A percentile compares a stretch with the other conserved stretches of the same genome.
phyloP scores from a whole-genome alignment of 64 coral and sea anemone genomes.

The Montipora capricornis region DNA sequence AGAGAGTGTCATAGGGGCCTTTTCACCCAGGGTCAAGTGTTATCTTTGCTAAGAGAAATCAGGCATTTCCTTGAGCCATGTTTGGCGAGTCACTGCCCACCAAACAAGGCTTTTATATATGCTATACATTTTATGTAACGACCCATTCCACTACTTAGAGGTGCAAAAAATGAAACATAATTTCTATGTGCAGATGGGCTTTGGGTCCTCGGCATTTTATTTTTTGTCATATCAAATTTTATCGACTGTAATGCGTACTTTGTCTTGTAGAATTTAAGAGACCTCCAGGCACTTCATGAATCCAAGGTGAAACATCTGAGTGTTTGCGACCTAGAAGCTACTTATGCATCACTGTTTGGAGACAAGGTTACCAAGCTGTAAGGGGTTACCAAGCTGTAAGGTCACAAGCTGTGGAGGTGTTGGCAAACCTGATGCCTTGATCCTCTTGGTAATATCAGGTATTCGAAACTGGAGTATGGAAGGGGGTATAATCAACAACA shows the following conservation, averaged over 20 bases:
- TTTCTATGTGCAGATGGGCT: no score
- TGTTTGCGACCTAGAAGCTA: constrained; percentile 62
- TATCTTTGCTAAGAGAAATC: no score
- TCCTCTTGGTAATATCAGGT: neutral
- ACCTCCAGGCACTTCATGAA: constrained; percentile 65
- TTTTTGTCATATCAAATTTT: no score
- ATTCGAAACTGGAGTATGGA: neutral
- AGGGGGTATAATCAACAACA: no score
- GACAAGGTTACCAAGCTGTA: constrained; percentile 61
- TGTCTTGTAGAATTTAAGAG: constrained; percentile 33
- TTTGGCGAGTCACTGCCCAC: no score
- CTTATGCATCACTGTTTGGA: constrained; percentile 70
- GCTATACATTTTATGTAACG: no score
- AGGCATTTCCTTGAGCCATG: no score
- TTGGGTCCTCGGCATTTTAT: no score
- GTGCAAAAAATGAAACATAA: no score
- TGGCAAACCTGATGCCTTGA: neutral
- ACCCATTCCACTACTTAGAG: no score
- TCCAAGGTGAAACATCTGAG: constrained; percentile 61
- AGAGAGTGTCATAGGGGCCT: neutral
- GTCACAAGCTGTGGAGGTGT: neutral
- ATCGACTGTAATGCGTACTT: neutral
- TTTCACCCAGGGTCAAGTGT: no score
- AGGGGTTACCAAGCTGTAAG: constrained; percentile 18
- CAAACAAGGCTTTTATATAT: no score